Base-by-base conservation (phyloP, 2,888 invertebrate genomes). In the Teinopalpus imperialis region DNA sequence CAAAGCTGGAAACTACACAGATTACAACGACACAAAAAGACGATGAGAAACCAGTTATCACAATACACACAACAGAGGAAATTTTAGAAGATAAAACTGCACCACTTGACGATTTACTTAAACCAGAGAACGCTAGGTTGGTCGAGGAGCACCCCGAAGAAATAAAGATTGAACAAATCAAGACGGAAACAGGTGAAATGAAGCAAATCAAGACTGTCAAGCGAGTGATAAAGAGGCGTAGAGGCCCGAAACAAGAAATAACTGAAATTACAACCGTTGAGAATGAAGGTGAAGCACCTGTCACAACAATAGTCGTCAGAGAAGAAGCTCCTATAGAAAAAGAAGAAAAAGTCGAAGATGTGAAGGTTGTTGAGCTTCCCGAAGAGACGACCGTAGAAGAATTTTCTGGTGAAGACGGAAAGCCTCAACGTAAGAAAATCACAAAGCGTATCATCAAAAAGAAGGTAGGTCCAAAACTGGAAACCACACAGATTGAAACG, bases 161-260 rank as follows among this genome's bases (percentile, higher is more conserved):
- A 0, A 67, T 79, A 0, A 69, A 74, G 18, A 56, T 81, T 12
- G 35, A 27, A 16, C 79, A 83, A 57, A 74, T 81, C 5, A 65
- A 68, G 5, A 78, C 82, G 1, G 57, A 71, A 45, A 61, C 68
- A 48, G 77, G 74, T 1, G 73, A 72, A 36, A 53, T 68, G 1
- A 69, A 69, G 21, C 69, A 66, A 49, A 72, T 75, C 0, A 63
- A 60, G 41, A 62, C 58, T 0, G 8, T 18, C 8, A 18, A 31
- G 2, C 18, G 10, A 2, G 20, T 31, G 8, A 16, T 31, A 5
- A 53, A 48, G 12, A 68, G 67, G 40, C 50, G 65, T 37, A 57
- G 60, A 41, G 61, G 63, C 0, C 37, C 41, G 4, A 16, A 16
- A 4, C 2, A 4, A 16, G 16, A 16, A 16, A 4, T 16, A 16